Percentiles rank a stretch among this genome's conserved stretches.
These are phyloP conservation scores for Camptogramma bilineatum DNA, from an alignment of 2,888 invertebrate species.

Conservation along the genomic window DNA sequence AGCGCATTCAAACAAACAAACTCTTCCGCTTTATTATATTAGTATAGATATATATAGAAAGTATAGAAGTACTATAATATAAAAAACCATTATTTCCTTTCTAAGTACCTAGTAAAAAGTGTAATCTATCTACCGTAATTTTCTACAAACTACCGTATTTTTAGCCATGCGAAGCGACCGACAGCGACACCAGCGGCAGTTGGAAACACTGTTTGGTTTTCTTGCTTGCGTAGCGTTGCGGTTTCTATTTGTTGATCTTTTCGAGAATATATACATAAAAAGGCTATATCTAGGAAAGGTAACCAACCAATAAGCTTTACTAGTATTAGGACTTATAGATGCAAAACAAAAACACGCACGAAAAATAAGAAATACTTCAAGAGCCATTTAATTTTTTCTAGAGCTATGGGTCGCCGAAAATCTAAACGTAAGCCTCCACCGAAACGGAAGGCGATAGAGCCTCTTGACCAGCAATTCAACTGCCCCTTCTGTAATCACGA, in stretches of 20 bases:
- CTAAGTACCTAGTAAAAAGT: no score
- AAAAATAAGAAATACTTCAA: neutral
- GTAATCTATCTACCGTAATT: no score
- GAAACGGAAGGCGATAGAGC: constrained; percentile 96
- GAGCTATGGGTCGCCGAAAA: constrained; percentile 96
- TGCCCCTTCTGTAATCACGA: constrained; percentile 99
- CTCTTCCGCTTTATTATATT: no score
- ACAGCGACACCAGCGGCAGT: no score
- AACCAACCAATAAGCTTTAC: neutral
- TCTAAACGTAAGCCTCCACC: constrained; percentile 99
- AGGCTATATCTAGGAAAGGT: neutral
- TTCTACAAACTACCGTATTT: no score
- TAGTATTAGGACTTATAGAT: neutral
- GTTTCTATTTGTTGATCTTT: neutral
- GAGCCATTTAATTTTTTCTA: constrained; percentile 5
- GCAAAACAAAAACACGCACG: neutral
- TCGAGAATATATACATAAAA: neutral
- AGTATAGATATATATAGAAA: no score
- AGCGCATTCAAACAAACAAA: no score
- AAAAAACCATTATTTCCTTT: no score
- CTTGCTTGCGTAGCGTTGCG: neutral
- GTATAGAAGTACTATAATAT: no score
- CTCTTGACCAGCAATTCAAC: constrained; percentile 97
- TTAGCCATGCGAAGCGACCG: no score
- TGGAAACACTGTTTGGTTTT: no score